Conservation (phyloP, 2,797 vertebrate genomes). For the Cygnus olor region DNA sequence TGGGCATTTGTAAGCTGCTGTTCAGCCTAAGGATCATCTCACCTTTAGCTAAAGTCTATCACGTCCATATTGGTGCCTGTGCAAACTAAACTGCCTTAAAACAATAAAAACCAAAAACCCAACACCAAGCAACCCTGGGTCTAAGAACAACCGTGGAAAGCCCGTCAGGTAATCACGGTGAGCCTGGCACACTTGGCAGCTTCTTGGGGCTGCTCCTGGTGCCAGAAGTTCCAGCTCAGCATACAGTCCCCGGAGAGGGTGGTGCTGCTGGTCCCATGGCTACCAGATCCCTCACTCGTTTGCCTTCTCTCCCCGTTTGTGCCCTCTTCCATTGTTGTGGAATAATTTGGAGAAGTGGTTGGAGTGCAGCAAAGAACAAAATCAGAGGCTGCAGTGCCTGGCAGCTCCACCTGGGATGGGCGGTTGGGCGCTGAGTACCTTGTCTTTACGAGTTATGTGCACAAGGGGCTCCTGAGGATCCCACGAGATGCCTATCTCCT, state of each 20-base stretch:
- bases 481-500: background rate
- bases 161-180: background rate
- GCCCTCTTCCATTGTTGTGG: background rate
- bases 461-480: background rate
- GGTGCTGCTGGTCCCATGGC: background rate
- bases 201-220: background rate
- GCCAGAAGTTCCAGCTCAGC: background rate
- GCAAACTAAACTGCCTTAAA: background rate
- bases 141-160: background rate
- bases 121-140: no score
- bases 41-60: background rate
- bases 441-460: background rate
- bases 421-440: background rate
- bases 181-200: background rate
- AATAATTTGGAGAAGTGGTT: background rate
- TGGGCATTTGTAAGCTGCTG: background rate
- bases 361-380: background rate
- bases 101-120: no score
- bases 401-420: background rate
- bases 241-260: background rate
- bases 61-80: rapidly evolving
- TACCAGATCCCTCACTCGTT: background rate
- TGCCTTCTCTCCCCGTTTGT: background rate
- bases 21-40: background rate
- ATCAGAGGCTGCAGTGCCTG: background rate